Conservation (phyloP, 1,140 invertebrate species). For the Aplysia californica region DNA sequence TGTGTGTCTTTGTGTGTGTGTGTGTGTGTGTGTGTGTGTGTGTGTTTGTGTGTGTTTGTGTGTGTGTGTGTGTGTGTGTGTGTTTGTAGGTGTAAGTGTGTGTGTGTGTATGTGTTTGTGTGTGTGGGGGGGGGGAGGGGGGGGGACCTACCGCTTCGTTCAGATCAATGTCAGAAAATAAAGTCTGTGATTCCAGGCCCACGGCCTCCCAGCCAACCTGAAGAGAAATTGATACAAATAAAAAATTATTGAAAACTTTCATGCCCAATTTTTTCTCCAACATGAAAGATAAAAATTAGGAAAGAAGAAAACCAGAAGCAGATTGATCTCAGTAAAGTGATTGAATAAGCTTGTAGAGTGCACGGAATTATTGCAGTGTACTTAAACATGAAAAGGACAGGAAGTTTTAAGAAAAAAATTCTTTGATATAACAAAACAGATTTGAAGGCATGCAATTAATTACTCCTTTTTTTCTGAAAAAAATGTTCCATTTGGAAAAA, state of each 20-base stretch:
- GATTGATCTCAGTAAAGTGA: not conserved
- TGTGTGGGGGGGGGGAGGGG: too few species aligned
- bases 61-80: too few species aligned
- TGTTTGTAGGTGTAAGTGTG: too few species aligned
- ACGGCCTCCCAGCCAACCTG: conserved; percentile 22
- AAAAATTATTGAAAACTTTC: not conserved
- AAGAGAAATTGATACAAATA: not conserved
- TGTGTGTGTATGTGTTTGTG: too few species aligned
- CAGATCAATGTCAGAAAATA: conserved; percentile 13
- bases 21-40: too few species aligned
- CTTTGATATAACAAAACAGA: not conserved
- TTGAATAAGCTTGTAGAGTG: not conserved
- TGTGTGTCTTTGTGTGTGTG: too few species aligned
- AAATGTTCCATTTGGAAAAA: too few species aligned
- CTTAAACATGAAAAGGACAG: not conserved
- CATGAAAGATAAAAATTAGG: not conserved
- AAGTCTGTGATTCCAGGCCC: not conserved
- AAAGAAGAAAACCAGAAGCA: not conserved
- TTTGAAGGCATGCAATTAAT: too few species aligned
- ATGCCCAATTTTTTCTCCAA: not conserved
- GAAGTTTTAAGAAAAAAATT: not conserved
- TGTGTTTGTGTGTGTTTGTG: too few species aligned
- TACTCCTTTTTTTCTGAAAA: too few species aligned
- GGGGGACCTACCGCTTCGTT: not conserved
- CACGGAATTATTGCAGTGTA: not conserved